Evolutionary conservation across 2,888 invertebrate genomes (phyloP), one percentile per base, ranked within the genome.

Genomic region (Stramonita haemastoma): DNA sequence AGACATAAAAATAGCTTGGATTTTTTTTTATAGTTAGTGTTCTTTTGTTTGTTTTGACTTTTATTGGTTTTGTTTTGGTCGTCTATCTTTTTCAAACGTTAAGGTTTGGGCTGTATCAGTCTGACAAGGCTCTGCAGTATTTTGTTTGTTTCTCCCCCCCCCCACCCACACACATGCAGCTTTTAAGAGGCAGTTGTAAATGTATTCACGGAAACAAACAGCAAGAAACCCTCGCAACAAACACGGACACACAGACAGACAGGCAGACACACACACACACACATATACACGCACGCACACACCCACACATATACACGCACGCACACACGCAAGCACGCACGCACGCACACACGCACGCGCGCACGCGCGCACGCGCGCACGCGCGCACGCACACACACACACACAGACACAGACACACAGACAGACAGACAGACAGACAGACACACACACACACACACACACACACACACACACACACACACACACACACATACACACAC

Each of bases 391-490:
- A 81, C 81, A 81, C 81, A 81, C 81, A 36, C 81, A 81, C 81
- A 81, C 81, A 81, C 81, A 81, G 6, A 36, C 34, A 81, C 81
- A 36, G 19, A 34, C 17, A 36, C 81, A 81, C 17, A 81, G 36
- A 36, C 34, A 81, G 4, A 36, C 34, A 81, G 36, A 81, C 34
- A 81, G 36, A 81, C 34, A 81, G 36, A 81, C 34, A 81, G 15
- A 81, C 34, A 81, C 81, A 81, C 81, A 81, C 81, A 81, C 81
- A 81, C 81, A 81, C 81, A 81, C 81, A 81, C 81, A 81, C 81
- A 81, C 81, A 81, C 34, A 36, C 83, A 22, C 83, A 36, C 83
- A 36, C 83, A 36, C 36, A 36, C 83, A 36, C 79, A 29, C n/a
- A 26, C 73, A 15, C 22, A 26, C 73, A 15, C 17, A 15, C 73